phyloP scores from a whole-genome alignment of 2,113 vertebrate genomes.

The Dasyprocta punctata region DNA sequence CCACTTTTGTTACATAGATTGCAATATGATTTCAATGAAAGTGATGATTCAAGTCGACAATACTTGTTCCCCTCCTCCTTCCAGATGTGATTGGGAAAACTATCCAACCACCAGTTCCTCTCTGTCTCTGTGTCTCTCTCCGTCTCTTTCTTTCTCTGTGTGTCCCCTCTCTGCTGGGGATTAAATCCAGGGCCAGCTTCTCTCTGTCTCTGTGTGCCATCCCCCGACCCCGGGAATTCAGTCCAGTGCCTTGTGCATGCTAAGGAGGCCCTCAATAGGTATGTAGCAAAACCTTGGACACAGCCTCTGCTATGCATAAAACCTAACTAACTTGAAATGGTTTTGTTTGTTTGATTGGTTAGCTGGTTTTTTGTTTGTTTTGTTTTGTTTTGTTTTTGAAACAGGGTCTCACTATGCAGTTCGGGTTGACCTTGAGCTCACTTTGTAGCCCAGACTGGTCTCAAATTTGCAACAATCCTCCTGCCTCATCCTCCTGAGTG shows the following conservation, averaged over 20 bases:
- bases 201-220: not conserved
- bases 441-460: too few species aligned
- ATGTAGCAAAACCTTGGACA: not conserved
- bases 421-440: too few species aligned
- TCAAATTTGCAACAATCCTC: too few species aligned
- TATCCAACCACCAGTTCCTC: not conserved
- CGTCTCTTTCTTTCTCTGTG: not conserved
- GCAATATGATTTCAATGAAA: slow-evolving; percentile 28
- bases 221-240: not conserved
- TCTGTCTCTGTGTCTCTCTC: not conserved
- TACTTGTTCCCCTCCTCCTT: not conserved
- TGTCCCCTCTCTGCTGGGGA: not conserved
- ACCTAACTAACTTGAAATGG: not conserved
- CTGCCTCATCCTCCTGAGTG: too few species aligned
- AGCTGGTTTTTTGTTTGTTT: too few species aligned
- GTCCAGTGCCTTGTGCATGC: not conserved
- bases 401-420: too few species aligned
- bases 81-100: not conserved
- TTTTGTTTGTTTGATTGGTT: too few species aligned
- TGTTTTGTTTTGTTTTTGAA: too few species aligned
- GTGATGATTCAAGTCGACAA: not conserved
- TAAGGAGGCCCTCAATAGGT: not conserved
- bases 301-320: slow-evolving; percentile 37
- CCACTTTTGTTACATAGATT: not conserved
- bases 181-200: not conserved